Evolutionary conservation across 30 jellyfish, hydroid and myxozoan genomes (phyloP).

Genomic region (Catostylus mosaicus): DNA sequence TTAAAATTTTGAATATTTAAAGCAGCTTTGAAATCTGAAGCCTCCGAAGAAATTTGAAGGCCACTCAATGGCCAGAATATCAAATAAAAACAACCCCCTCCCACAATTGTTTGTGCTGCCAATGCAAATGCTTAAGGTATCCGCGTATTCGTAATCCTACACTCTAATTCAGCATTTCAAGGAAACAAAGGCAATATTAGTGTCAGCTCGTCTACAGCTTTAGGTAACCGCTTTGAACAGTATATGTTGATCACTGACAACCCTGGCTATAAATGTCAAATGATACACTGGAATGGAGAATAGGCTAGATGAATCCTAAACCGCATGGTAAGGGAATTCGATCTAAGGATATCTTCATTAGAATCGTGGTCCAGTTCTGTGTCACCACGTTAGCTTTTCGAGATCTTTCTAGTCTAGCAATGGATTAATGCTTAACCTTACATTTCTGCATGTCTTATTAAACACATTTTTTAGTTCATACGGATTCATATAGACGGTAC

Average conservation of each 20-base stretch:
- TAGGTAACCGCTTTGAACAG: neutral
- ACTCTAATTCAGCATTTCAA: neutral
- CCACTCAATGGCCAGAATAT: no score
- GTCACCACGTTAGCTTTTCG: neutral
- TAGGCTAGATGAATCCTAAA: neutral
- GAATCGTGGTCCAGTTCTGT: neutral
- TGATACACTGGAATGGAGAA: neutral
- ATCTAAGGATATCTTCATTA: neutral
- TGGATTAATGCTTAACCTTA: neutral
- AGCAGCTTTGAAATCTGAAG: no score
- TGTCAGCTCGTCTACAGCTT: constrained; percentile 20
- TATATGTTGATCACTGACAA: constrained; percentile 1
- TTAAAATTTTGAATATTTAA: no score
- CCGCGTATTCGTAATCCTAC: no score
- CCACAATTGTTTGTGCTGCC: no score
- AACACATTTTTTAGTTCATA: neutral
- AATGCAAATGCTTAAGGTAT: no score
- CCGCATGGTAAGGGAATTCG: neutral
- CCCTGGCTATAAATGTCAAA: neutral
- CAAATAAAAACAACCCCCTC: no score
- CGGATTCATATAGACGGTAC: no score
- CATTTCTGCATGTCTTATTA: neutral
- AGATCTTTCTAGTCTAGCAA: neutral
- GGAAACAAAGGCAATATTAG: neutral
- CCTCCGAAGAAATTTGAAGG: no score